Evolutionary conservation across 2,113 vertebrate species (phyloP).

Genomic region (Eurystomus gularis): DNA sequence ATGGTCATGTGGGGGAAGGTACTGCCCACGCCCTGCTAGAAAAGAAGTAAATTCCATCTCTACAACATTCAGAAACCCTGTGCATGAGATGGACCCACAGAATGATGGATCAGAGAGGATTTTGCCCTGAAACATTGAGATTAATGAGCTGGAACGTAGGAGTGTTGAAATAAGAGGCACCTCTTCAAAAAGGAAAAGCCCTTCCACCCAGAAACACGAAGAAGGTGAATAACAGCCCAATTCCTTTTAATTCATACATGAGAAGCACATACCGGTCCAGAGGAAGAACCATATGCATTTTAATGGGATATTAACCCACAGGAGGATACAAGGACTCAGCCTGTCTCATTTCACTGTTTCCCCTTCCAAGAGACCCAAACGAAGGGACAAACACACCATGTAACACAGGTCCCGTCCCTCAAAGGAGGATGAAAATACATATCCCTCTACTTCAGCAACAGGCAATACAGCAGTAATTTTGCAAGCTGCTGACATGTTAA

Average conservation of each 20-base stretch:
- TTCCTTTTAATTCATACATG: not conserved
- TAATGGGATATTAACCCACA: not conserved
- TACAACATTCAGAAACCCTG: not conserved
- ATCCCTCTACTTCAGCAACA: not conserved
- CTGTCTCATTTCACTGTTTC: not conserved
- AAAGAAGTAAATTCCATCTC: not conserved
- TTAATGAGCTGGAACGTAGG: not conserved
- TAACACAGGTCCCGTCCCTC: not conserved
- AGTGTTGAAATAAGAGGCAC: not conserved
- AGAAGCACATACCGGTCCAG: not conserved
- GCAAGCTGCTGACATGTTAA: conserved; percentile 8
- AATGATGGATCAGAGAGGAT: not conserved
- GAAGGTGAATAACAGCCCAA: not conserved
- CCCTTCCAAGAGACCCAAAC: not conserved
- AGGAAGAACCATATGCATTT: not conserved
- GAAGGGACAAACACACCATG: not conserved
- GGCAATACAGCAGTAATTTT: not conserved
- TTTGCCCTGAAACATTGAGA: not conserved
- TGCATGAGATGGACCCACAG: not conserved
- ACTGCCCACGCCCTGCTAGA: not conserved
- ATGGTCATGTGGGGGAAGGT: not conserved
- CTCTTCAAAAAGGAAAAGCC: not conserved
- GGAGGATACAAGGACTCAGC: not conserved
- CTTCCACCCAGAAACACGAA: not conserved
- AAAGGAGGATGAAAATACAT: not conserved